Evolutionary conservation across 2,888 invertebrate species (phyloP), one percentile per base, ranked within the genome.

Genomic region (Zelleria hepariella): DNA sequence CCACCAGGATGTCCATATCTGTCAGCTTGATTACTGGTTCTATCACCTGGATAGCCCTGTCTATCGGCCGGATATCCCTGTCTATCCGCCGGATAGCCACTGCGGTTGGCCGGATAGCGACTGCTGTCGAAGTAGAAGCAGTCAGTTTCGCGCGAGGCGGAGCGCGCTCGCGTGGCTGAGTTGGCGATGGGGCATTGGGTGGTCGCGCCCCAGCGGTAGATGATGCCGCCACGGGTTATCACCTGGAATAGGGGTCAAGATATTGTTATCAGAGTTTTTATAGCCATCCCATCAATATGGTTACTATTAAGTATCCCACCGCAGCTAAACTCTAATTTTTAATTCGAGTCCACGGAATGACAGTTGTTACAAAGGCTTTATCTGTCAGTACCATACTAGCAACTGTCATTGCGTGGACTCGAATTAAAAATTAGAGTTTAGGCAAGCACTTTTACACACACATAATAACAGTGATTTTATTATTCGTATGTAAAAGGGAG

Each of bases 191-290:
- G 86, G 53, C 89, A 89, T 63, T 89, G 89, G 0, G 86, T 86
- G 0, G 86, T 86, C 0, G 84, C 84, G 1, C 88, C 88, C 89
- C 88, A 89, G 1, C 87, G 79, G 68, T 85, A 78, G 59, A 89
- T 82, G 27, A 78, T 78, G 1, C 89, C 88, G 4, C 86, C 86
- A 24, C 88, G 74, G 4, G 87, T 89, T 42, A 89, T 78, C 0
- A 89, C 83, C 89, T 89, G 68, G 10, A 67, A 66, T 24, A 56
- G 23, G 27, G 60, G 21, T 54, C 7, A 10, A 5, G 2, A 2
- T 15, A 42, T 15, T n/a, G n/a, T n/a, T n/a, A n/a, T n/a, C n/a
- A n/a, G n/a, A n/a, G n/a, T n/a, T n/a, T n/a, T n/a, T n/a, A n/a
- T n/a, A n/a, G n/a, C n/a, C n/a, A n/a, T n/a, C n/a, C n/a, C n/a